Percentiles rank a stretch among this genome's conserved stretches.
These are phyloP conservation scores for Falco concolor DNA, from an alignment of 2,797 vertebrate genomes.

Conservation along the genomic window DNA sequence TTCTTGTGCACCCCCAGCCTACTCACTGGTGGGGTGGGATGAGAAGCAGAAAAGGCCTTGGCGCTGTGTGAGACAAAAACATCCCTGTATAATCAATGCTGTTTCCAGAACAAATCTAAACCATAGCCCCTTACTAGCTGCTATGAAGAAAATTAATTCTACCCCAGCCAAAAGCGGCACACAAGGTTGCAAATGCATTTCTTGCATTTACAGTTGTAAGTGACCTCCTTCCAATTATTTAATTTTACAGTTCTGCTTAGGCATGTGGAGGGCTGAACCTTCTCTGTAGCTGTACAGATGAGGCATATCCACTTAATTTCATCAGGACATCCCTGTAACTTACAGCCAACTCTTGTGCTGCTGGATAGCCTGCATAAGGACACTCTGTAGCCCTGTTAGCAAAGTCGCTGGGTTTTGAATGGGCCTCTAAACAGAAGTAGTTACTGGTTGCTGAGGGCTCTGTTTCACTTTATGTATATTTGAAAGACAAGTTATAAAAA, in stretches of 20 bases:
- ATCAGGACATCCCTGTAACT: background rate
- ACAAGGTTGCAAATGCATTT: background rate
- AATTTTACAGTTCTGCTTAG: background rate
- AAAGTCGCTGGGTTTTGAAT: background rate
- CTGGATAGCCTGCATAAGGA: background rate
- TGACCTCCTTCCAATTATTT: background rate
- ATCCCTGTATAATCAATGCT: background rate
- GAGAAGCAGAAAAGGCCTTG: background rate
- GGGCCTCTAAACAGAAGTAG: background rate
- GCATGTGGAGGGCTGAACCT: background rate
- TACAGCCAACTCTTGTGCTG: background rate
- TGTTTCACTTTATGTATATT: background rate
- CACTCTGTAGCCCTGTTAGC: background rate
- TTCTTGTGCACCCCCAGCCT: background rate
- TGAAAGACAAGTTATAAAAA: background rate
- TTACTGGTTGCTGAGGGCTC: background rate
- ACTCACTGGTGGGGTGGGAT: background rate
- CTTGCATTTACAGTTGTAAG: background rate
- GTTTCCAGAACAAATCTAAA: background rate
- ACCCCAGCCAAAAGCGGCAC: background rate
- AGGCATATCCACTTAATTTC: background rate
- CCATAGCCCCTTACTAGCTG: background rate
- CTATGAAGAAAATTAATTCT: background rate
- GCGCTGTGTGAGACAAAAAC: background rate
- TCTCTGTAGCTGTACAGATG: background rate